Percentiles rank a stretch among this genome's conserved stretches.
Evolutionary conservation across 2,797 vertebrate species (phyloP).

Genomic region (Sardinella longiceps): DNA sequence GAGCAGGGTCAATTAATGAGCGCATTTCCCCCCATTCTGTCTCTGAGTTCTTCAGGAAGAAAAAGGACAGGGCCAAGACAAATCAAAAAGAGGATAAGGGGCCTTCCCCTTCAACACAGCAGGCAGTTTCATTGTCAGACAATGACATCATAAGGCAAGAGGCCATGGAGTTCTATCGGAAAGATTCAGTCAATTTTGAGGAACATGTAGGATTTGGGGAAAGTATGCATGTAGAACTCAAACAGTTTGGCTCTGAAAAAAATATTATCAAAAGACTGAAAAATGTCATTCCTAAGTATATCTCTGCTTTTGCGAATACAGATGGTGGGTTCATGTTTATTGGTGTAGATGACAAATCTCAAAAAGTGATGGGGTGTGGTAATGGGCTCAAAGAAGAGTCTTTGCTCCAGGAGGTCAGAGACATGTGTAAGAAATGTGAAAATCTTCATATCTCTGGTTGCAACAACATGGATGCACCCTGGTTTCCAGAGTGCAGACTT

Average conservation of each 20-base stretch:
- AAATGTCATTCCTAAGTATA: conserved; percentile 27
- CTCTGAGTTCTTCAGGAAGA: conserved; percentile 22
- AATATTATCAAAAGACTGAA: conserved; percentile 30
- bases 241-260: conserved; percentile 42
- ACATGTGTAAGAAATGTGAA: background rate
- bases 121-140: background rate
- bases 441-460: conserved; percentile 30
- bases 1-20: conserved; percentile 12
- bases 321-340: conserved; percentile 57
- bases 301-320: conserved; percentile 62
- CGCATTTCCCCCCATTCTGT: background rate
- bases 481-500: conserved; percentile 51
- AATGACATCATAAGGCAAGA: background rate
- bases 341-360: conserved; percentile 50
- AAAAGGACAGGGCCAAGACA: conserved; percentile 38
- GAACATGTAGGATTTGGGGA: conserved; percentile 59
- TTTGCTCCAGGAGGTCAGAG: conserved; percentile 4
- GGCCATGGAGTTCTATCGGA: conserved; percentile 33
- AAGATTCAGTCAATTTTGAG: conserved; percentile 6
- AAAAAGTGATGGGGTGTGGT: conserved; percentile 45
- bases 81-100: conserved; percentile 31
- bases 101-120: background rate
- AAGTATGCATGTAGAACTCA: conserved; percentile 55
- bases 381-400: rapidly evolving
- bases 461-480: background rate